Evolutionary conservation across 2,888 invertebrate species (phyloP), one percentile per base, ranked within the genome.

Genomic region (Agrotis exclamationis): DNA sequence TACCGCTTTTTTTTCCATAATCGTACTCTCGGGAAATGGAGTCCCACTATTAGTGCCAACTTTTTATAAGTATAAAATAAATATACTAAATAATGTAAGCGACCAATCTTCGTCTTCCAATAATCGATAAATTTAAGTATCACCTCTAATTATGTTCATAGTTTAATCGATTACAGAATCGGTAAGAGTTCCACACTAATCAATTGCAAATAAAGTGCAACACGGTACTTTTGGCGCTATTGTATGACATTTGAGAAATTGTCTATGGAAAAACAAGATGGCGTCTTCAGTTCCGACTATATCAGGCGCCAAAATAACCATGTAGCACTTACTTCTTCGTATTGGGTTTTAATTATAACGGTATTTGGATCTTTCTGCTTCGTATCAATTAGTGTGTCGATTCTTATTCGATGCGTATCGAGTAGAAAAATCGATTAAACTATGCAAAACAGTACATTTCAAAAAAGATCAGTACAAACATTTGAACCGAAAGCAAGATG

Each of bases 41-140:
- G 74, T 82, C 90, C 90, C 88, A 82, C 84, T 89, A 86, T 90
- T 92, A 93, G 94, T 94, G 94, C 94, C 94, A 94, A 94, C 90
- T 87, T 85, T 85, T 85, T 73, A 74, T 86, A 86, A 83, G 79
- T 83, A 80, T n/a, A n/a, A n/a, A n/a, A n/a, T n/a, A 80, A 82
- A 73, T 84, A 73, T 86, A 80, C 80, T 85, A 81, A 80, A 70
- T 88, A 82, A 80, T 80, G 67, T 88, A 88, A 88, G 90, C 76
- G 86, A 87, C 85, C 88, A 88, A 87, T 82, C 76, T 85, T 84
- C 76, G 90, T 90, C 90, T 91, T 91, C 90, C 91, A 90, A 70
- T 88, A 82, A 84, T 85, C 85, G 68, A 84, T 82, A 79, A 76
- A 76, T 69, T 76, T 69, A 84, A 73, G 80, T 83, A 79, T 70